Evolutionary conservation across 2,888 invertebrate species (phyloP).

Genomic region (Heliconius sara): DNA sequence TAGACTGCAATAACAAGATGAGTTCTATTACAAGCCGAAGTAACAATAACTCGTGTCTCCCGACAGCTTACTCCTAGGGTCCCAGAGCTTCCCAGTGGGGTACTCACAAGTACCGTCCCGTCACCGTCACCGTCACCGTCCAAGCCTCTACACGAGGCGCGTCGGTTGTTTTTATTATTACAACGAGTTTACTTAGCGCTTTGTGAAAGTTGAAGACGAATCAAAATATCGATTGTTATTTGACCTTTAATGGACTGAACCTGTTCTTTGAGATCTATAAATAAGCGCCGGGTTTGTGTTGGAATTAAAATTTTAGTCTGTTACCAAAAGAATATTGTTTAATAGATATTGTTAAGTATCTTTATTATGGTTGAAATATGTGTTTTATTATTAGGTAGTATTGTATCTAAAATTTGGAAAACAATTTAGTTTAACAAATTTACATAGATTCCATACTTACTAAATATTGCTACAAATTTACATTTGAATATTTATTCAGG

Average conservation of each 20-base stretch:
- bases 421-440: not conserved
- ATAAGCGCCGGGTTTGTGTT: not conserved
- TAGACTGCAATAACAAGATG: constrained; percentile 18
- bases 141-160: not conserved
- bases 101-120: not conserved
- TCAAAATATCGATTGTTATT: constrained; percentile 20
- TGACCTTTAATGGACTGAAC: constrained; percentile 5
- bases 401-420: not conserved
- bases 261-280: not conserved
- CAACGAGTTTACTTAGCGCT: constrained; percentile 27
- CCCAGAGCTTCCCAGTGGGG: constrained; percentile 17
- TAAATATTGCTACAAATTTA: not conserved
- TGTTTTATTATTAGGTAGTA: too few relatives aligned
- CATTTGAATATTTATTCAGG: not conserved
- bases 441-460: not conserved
- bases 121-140: not conserved
- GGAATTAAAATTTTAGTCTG: not conserved
- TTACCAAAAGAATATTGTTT: not conserved
- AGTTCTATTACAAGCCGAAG: constrained; percentile 24
- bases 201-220: constrained; percentile 31
- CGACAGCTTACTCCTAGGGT: constrained; percentile 10
- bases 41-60: constrained; percentile 27
- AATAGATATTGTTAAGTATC: not conserved
- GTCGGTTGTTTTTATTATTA: constrained; percentile 25
- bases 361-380: not conserved